These are phyloP conservation scores for Malacoctenus gilli DNA, from an alignment of 2,797 vertebrate species.

Conservation along the genomic window DNA sequence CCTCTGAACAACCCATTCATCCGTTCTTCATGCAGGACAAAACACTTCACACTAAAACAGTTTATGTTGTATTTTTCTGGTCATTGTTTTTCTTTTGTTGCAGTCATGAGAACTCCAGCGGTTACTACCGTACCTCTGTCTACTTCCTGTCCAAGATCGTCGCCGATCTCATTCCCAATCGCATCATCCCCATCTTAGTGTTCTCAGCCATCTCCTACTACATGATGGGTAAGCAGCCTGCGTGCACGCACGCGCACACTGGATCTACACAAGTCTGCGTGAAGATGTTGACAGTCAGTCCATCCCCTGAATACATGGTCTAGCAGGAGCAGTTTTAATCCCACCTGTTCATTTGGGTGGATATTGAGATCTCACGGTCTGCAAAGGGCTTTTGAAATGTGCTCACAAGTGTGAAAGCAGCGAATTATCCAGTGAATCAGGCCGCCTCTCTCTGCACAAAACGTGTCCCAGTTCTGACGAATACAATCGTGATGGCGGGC, in stretches of 20 bases:
- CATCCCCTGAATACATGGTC: neutral
- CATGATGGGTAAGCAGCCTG: constrained; percentile 82
- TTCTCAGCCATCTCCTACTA: constrained; percentile 82
- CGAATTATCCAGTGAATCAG: neutral
- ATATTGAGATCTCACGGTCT: neutral
- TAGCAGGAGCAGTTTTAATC: constrained; percentile 4
- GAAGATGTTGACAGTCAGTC: neutral
- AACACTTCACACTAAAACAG: no score
- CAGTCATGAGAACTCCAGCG: constrained; percentile 84
- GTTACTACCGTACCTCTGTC: constrained; percentile 85
- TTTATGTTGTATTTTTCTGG: no score
- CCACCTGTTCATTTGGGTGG: constrained; percentile 1
- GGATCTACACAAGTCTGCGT: neutral
- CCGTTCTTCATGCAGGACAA: no score
- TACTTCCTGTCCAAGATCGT: constrained; percentile 87
- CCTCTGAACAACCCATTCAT: no score
- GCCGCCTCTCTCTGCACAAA: neutral
- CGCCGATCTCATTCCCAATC: constrained; percentile 84
- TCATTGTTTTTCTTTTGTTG: no score
- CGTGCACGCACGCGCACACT: neutral
- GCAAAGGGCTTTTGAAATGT: constrained; percentile 7
- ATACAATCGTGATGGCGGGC: constrained; percentile 3
- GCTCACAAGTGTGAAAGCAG: neutral
- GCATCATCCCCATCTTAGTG: constrained; percentile 78
- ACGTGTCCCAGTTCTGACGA: constrained; percentile 1